Percentiles rank a stretch among this genome's conserved stretches.
phyloP scores from a whole-genome alignment of 23 tunicate species.

The Halocynthia aurantium region DNA sequence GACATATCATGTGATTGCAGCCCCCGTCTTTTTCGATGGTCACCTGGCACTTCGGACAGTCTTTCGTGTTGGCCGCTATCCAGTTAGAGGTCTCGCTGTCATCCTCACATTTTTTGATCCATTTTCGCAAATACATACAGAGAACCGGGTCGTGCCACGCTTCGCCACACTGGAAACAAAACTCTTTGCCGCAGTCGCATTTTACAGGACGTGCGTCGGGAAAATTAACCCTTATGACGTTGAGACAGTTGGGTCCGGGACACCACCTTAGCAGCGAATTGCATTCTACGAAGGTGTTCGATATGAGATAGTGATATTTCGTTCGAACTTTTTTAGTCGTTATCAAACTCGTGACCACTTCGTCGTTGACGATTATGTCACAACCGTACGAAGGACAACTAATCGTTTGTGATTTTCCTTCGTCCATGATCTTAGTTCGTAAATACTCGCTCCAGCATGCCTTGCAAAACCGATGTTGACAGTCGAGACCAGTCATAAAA shows the following conservation, averaged over 20 bases:
- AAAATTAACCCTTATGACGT: conserved; percentile 68
- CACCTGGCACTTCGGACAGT: conserved; percentile 85
- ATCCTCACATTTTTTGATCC: conserved; percentile 97
- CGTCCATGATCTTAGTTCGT: conserved; percentile 57
- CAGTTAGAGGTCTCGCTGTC: conserved; percentile 98
- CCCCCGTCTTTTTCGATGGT: conserved; percentile 99
- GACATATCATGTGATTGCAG: conserved; percentile 92
- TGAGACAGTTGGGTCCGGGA: conserved; percentile 86
- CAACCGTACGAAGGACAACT: conserved; percentile 75
- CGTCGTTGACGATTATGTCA: conserved; percentile 73
- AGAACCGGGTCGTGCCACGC: conserved; percentile 94
- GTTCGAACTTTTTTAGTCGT: conserved; percentile 35
- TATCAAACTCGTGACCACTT: conserved; percentile 58
- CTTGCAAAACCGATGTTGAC: conserved; percentile 89
- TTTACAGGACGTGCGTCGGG: conserved; percentile 63
- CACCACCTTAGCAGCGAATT: conserved; percentile 84
- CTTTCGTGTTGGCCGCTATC: conserved; percentile 97
- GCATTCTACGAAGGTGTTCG: conserved; percentile 82
- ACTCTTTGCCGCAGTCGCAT: conserved; percentile 81
- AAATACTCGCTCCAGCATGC: conserved; percentile 77
- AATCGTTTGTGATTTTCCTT: conserved; percentile 83
- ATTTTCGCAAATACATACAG: conserved; percentile 79
- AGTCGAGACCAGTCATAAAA: conserved; percentile 75
- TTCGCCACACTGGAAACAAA: conserved; percentile 89
- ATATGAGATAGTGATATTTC: conserved; percentile 78